Evolutionary conservation across 2,797 vertebrate species (phyloP).

Genomic region (Sphaeramia orbicularis): DNA sequence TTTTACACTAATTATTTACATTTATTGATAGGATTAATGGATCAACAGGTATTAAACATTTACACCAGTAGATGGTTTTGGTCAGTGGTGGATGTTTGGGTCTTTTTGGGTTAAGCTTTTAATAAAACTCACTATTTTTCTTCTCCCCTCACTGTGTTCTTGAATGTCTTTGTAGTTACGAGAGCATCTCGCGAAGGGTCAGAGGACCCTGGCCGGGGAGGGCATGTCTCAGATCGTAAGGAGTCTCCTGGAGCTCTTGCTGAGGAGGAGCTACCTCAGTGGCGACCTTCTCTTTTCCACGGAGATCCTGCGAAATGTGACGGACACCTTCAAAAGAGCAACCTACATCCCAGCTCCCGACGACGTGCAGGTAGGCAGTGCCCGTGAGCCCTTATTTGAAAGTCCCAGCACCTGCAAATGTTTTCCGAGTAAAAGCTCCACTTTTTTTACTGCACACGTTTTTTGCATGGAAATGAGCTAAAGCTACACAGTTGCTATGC

Average conservation of each 20-base stretch:
- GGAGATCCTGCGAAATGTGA: constrained; percentile 99
- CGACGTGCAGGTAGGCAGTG: constrained; percentile 92
- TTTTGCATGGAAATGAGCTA: constrained; percentile 52
- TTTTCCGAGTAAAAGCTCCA: constrained; percentile 28
- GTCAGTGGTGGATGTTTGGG: too few species aligned
- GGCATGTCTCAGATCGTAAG: constrained; percentile 99
- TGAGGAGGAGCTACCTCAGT: constrained; percentile 96
- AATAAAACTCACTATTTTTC: too few species aligned
- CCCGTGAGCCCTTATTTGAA: too few species aligned
- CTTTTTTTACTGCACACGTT: constrained; percentile 22
- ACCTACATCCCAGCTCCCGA: constrained; percentile 96
- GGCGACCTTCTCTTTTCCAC: constrained; percentile 99
- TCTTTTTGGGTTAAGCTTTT: too few species aligned
- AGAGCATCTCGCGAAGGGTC: constrained; percentile 99
- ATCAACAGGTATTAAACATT: too few species aligned
- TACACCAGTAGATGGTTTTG: too few species aligned
- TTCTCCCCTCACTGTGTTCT: constrained; percentile 18
- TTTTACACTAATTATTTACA: too few species aligned
- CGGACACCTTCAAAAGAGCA: constrained; percentile 99
- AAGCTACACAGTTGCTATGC: constrained; percentile 33
- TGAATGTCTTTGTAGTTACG: constrained; percentile 85
- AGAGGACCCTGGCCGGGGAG: constrained; percentile 98
- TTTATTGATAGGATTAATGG: too few species aligned
- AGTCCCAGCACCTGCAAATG: constrained; percentile 1
- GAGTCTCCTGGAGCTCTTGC: constrained; percentile 95